Percentiles rank a stretch among this genome's conserved stretches.
Evolutionary conservation across 2,888 invertebrate species (phyloP).

Genomic region (Dolichopus griseipennis): DNA sequence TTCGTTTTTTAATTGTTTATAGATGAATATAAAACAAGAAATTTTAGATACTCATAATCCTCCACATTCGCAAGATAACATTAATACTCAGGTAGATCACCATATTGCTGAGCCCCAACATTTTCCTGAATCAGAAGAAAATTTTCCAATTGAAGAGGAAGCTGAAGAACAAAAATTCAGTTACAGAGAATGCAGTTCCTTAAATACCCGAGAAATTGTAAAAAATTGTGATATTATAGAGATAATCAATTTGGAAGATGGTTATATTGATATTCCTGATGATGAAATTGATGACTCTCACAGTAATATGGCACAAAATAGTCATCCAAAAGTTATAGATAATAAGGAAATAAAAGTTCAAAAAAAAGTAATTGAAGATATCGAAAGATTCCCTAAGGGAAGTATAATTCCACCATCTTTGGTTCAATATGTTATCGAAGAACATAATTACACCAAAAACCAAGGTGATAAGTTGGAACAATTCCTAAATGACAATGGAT

Average conservation of each 20-base stretch:
- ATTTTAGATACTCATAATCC: background rate
- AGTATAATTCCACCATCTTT: background rate
- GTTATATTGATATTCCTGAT: constrained; percentile 40
- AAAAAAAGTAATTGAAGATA: background rate
- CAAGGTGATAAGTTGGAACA: background rate
- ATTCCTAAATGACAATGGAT: background rate
- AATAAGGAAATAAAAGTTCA: background rate
- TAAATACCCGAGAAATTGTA: constrained; percentile 38
- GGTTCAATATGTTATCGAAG: background rate
- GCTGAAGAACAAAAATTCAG: background rate
- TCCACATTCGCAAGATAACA: background rate
- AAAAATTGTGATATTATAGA: constrained; percentile 44
- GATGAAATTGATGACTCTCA: constrained; percentile 27
- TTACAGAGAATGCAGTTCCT: constrained; percentile 6
- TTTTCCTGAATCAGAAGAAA: constrained; percentile 30
- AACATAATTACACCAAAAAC: constrained; percentile 13
- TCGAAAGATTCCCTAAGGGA: background rate
- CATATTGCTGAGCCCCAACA: constrained; percentile 22
- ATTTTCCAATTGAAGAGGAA: constrained; percentile 23
- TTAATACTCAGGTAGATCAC: background rate
- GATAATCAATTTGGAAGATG: constrained; percentile 41
- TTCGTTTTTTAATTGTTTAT: background rate
- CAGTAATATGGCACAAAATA: background rate
- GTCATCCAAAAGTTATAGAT: background rate
- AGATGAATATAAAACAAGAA: background rate